Evolutionary conservation across 1,140 invertebrate genomes (phyloP), one percentile per base, ranked within the genome.

Genomic region (Atta cephalotes): DNA sequence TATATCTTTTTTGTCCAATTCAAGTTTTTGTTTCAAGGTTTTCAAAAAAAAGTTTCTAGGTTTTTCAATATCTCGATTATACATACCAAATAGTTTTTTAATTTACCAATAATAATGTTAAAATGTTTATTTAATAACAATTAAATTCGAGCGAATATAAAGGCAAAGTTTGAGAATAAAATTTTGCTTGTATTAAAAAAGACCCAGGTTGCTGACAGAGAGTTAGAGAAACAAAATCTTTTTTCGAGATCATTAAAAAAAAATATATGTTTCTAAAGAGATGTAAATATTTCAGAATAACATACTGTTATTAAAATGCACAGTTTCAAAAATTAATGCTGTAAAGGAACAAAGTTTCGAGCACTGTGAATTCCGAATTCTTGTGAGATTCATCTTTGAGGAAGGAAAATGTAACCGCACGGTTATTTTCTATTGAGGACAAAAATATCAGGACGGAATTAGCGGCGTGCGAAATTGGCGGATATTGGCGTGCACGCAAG

Each of bases 401-500:
- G 25, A 10, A 49, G 10, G 16, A 62, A 49, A 45, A 7, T 21
- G 39, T 68, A 68, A 49, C 35, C 31, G 9, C 31, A 66, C 18
- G 63, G 65, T 68, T 28, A 35, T 39, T 68, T 68, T 63, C 60
- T 6, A 28, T 63, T 35, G n/a, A 51, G 28, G 31, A 60, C 39
- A 21, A 25, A 66, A 28, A 65, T 60, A 39, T 65, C 35, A 14
- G 21, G 60, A 14, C 6, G 18, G 35, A 51, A 31, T 21, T 79
- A 21, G 62, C n/a, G 35, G 39, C 35, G 35, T 63, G 39, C 21
- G 21, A 60, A 70, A 60, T 81, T 71, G 10, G 65, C 6, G 66
- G 51, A 81, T 58, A 81, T 81, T 51, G 65, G 14, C 35, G 6
- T 18, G 60, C 53, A 62, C 56, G 53, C 25, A 49, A 65, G 56